Percentiles rank a stretch among this genome's conserved stretches.
These are phyloP conservation scores for Hartigia nigra DNA, from an alignment of 2,888 invertebrate genomes.

Conservation along the genomic window DNA sequence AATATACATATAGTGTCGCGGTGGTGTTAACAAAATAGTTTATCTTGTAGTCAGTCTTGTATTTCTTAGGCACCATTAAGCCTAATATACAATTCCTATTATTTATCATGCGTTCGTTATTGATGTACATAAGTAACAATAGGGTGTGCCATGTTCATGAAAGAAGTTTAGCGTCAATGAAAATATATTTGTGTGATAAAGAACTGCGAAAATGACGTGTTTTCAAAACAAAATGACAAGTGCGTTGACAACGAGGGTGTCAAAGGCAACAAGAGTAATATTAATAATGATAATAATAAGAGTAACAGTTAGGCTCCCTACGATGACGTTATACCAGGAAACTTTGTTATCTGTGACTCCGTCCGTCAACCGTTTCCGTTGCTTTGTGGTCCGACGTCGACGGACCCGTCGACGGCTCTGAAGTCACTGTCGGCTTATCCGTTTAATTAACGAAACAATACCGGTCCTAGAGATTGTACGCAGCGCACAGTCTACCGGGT, in stretches of 20 bases:
- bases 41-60: not conserved
- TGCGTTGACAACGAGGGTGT: not conserved
- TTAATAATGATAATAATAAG: not conserved
- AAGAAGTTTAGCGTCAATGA: not conserved
- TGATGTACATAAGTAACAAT: not conserved
- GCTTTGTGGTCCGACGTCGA: slow-evolving; percentile 40
- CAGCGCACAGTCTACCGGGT: slow-evolving; percentile 29
- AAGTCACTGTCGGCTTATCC: slow-evolving; percentile 53
- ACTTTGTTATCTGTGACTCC: slow-evolving; percentile 37
- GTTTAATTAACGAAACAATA: slow-evolving; percentile 64
- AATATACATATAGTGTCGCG: not conserved
- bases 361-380: slow-evolving; percentile 49
- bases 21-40: not conserved
- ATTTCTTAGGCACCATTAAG: not conserved
- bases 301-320: not conserved
- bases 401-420: slow-evolving; percentile 16
- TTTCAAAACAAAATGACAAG: not conserved
- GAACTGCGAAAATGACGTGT: not conserved
- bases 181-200: not conserved
- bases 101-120: not conserved
- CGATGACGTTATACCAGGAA: not conserved
- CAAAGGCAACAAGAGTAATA: not conserved
- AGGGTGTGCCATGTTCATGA: not conserved
- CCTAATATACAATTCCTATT: not conserved
- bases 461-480: slow-evolving; percentile 39